phyloP scores from a whole-genome alignment of 2,888 invertebrate genomes.

The Dicranocentrus wangi region DNA sequence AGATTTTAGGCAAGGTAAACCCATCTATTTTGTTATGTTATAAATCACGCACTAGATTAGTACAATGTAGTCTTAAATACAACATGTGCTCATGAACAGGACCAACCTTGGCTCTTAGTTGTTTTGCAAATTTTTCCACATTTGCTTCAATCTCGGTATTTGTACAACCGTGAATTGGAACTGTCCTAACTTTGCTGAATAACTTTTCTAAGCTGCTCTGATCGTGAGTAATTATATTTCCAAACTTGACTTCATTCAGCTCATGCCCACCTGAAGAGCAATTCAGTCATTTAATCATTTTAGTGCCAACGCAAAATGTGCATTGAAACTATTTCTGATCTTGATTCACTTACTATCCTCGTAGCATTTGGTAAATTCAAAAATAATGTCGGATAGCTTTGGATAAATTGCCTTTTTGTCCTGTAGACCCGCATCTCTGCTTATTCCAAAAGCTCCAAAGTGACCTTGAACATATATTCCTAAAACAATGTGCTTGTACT shows the following conservation, averaged over 20 bases:
- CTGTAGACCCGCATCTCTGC: constrained; percentile 70
- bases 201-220: constrained; percentile 68
- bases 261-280: constrained; percentile 67
- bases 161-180: constrained; percentile 41
- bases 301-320: not conserved
- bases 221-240: constrained; percentile 70
- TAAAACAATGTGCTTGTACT: constrained; percentile 72
- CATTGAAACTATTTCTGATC: not conserved
- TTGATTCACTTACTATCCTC: constrained; percentile 58
- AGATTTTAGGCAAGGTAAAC: constrained; percentile 64
- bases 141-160: constrained; percentile 47
- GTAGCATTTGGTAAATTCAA: constrained; percentile 67
- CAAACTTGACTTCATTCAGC: constrained; percentile 70
- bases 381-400: constrained; percentile 67
- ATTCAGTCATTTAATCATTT: not conserved
- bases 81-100: no score
- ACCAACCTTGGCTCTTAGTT: constrained; percentile 68
- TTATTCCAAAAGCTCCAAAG: constrained; percentile 70
- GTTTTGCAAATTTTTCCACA: constrained; percentile 66
- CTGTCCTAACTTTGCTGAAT: constrained; percentile 63
- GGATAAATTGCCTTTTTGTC: constrained; percentile 67
- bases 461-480: constrained; percentile 71
- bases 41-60: no score
- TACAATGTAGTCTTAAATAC: no score
- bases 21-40: constrained; percentile 59